These are phyloP conservation scores for Alentia gelatinosa DNA, from an alignment of 2,888 invertebrate genomes.

Conservation along the genomic window DNA sequence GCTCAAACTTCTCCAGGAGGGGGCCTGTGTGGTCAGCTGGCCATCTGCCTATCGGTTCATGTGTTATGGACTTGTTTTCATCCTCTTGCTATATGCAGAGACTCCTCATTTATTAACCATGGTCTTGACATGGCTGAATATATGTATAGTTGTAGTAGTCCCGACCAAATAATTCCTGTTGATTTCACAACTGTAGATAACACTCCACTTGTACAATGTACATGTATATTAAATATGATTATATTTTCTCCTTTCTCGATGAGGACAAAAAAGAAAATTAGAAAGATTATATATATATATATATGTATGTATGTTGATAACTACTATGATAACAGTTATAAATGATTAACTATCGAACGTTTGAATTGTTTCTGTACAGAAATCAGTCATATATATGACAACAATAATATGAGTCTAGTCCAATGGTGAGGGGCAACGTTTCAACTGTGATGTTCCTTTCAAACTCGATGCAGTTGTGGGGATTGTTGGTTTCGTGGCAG, in stretches of 20 bases:
- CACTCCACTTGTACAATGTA: slow-evolving; percentile 45
- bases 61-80: not conserved
- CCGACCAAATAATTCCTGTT: slow-evolving; percentile 38
- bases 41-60: not conserved
- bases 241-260: slow-evolving; percentile 49
- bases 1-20: not conserved
- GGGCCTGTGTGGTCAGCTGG: not conserved
- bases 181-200: slow-evolving; percentile 53
- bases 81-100: slow-evolving; percentile 10
- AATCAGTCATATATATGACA: not conserved
- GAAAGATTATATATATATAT: slow-evolving; percentile 43
- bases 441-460: slow-evolving; percentile 39
- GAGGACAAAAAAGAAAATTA: slow-evolving; percentile 39
- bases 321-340: slow-evolving; percentile 21
- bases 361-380: slow-evolving; percentile 40
- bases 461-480: slow-evolving; percentile 29
- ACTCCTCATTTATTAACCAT: slow-evolving; percentile 45
- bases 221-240: slow-evolving; percentile 52
- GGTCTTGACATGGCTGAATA: slow-evolving; percentile 39
- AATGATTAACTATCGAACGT: slow-evolving; percentile 33
- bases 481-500: not conserved
- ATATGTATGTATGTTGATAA: slow-evolving; percentile 50
- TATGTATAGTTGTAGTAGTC: slow-evolving; percentile 27
- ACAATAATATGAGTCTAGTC: slow-evolving; percentile 31
- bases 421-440: slow-evolving; percentile 31